A percentile compares a stretch with the other conserved stretches of the same genome.
Evolutionary conservation across 2,113 vertebrate genomes (phyloP).

Genomic region (Myrmecobius fasciatus): DNA sequence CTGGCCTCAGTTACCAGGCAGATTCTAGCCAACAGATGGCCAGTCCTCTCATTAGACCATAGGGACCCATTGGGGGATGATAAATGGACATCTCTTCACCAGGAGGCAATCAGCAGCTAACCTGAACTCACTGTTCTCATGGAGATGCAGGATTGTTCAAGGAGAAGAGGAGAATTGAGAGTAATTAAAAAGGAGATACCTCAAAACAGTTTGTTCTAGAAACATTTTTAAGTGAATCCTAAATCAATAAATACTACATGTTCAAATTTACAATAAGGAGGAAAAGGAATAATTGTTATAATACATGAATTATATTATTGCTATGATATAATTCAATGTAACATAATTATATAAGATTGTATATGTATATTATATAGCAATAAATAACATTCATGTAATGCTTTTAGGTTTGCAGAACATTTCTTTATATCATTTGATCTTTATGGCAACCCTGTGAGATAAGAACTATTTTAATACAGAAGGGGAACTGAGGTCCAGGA

Average conservation of each 20-base stretch:
- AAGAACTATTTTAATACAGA: not conserved
- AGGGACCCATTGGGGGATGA: not conserved
- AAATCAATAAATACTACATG: not conserved
- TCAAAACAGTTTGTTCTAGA: not conserved
- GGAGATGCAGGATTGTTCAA: slow-evolving; percentile 14
- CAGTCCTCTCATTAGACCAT: not conserved
- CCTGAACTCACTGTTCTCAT: not conserved
- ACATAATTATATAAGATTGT: not conserved
- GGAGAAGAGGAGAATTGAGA: not conserved
- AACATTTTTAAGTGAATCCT: not conserved
- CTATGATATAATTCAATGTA: not conserved
- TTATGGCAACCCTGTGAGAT: not conserved
- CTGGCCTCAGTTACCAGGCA: slow-evolving; percentile 26
- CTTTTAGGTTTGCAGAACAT: not conserved
- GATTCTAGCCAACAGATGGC: slow-evolving; percentile 3
- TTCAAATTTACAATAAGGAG: not conserved
- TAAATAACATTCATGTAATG: not conserved
- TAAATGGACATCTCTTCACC: not conserved
- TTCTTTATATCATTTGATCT: not conserved
- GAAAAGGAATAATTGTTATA: not conserved
- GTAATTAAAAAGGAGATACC: not conserved
- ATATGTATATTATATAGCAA: not conserved
- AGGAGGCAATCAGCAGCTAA: slow-evolving; percentile 3
- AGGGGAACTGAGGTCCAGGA: not conserved
- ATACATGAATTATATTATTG: not conserved